phyloP scores from a whole-genome alignment of 2,113 vertebrate species.

The Syngnathus scovelli region DNA sequence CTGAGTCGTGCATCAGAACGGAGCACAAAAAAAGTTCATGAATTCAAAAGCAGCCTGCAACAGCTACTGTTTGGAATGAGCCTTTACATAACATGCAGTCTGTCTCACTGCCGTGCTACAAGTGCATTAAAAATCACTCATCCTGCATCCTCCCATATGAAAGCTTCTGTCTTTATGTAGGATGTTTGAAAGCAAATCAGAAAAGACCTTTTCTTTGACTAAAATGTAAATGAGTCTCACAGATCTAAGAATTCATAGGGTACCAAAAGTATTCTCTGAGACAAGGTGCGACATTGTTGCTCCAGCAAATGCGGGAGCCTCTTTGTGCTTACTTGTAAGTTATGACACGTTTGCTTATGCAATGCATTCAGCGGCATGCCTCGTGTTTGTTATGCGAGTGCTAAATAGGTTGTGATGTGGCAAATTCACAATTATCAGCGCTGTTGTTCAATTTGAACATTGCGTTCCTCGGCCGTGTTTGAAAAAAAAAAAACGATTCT shows the following conservation, averaged over 20 bases:
- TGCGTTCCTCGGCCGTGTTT: constrained; percentile 1
- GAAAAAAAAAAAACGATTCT: constrained; percentile 1
- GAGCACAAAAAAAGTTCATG: background rate
- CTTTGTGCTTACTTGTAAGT: constrained; percentile 27
- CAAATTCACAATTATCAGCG: constrained; percentile 8
- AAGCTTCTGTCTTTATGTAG: constrained; percentile 22
- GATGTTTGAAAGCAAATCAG: background rate
- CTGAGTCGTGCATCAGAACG: background rate
- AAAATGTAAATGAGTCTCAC: constrained; percentile 9
- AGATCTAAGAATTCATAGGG: constrained; percentile 31
- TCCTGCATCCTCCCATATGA: constrained; percentile 13
- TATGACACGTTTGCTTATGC: constrained; percentile 40
- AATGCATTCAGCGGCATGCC: constrained; percentile 22
- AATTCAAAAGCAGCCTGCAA: background rate
- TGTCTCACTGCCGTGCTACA: constrained; percentile 24
- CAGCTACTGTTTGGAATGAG: background rate
- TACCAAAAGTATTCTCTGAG: constrained; percentile 34
- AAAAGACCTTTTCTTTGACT: background rate
- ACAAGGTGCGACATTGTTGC: constrained; percentile 27
- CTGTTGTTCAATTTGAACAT: constrained; percentile 15
- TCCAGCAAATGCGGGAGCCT: constrained; percentile 25
- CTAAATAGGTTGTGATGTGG: constrained; percentile 36
- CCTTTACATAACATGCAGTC: constrained; percentile 19
- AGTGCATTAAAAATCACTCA: constrained; percentile 9
- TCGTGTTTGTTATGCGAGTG: constrained; percentile 35